Percentiles rank a stretch among this genome's conserved stretches.
Conservation (phyloP, 2,888 invertebrate genomes). For the Steinernema carpocapsae region DNA sequence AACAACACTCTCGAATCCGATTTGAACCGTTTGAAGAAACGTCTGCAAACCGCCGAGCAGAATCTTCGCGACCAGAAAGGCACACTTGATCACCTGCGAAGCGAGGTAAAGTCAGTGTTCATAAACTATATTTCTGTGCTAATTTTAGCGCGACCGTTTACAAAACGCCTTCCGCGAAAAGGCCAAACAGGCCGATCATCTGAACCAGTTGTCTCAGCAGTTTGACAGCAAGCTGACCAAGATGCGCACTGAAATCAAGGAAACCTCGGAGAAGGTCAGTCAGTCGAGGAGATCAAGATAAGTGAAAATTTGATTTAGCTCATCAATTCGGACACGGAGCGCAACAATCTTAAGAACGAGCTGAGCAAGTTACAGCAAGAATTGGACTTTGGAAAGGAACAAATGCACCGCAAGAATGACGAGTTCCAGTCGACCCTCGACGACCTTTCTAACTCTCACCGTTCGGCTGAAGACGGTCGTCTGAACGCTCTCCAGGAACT, state of each 20-base stretch:
- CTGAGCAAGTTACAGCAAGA: conserved; percentile 60
- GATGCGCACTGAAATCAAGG: conserved; percentile 61
- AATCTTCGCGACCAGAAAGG: conserved; percentile 60
- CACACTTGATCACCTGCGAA: conserved; percentile 54
- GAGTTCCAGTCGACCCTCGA: conserved; percentile 65
- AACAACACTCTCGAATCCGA: conserved; percentile 59
- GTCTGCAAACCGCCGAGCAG: conserved; percentile 57
- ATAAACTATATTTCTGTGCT: not conserved
- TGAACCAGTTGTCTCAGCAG: conserved; percentile 58
- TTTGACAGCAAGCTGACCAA: conserved; percentile 63
- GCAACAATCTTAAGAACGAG: conserved; percentile 58
- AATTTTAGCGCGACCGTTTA: conserved; percentile 56
- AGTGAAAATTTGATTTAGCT: conserved; percentile 49
- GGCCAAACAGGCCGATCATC: conserved; percentile 63
- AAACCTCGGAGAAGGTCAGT: conserved; percentile 62
- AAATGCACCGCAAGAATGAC: conserved; percentile 66
- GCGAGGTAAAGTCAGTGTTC: conserved; percentile 47
- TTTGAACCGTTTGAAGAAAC: conserved; percentile 54
- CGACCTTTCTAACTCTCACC: conserved; percentile 64
- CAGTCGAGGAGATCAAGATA: not conserved
- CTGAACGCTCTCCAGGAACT: conserved; percentile 64
- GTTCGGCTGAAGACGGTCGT: conserved; percentile 64
- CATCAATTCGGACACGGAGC: conserved; percentile 61
- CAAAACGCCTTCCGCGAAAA: conserved; percentile 66
- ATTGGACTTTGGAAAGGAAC: conserved; percentile 66